phyloP scores from a whole-genome alignment of 2,888 invertebrate genomes.

The Folsomia manolachei region DNA sequence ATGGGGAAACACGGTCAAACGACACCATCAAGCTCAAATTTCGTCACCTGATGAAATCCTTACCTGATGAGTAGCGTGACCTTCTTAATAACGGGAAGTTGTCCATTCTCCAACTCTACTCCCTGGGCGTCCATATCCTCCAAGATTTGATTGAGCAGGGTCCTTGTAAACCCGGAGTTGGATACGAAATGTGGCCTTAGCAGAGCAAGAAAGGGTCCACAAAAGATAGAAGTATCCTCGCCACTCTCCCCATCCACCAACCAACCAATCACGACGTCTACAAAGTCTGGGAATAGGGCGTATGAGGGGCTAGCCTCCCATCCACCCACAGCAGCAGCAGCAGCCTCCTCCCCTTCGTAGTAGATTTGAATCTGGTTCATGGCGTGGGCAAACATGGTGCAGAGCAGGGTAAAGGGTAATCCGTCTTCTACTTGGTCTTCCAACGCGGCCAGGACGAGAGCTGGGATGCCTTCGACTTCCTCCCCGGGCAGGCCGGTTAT shows the following conservation, averaged over 20 bases:
- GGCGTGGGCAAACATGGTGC: neutral
- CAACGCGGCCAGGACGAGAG: neutral
- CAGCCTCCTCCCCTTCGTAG: no score
- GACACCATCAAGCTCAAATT: neutral
- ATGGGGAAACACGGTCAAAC: neutral
- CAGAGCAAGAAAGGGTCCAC: slow-evolving; percentile 35
- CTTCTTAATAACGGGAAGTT: slow-evolving; percentile 24
- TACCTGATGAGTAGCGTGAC: slow-evolving; percentile 32
- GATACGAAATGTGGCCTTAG: slow-evolving; percentile 33
- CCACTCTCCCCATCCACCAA: slow-evolving; percentile 37
- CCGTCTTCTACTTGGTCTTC: neutral
- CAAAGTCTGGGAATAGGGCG: no score
- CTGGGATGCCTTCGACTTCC: neutral
- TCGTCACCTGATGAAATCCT: neutral
- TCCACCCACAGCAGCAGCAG: no score
- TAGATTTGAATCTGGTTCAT: neutral
- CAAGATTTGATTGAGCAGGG: slow-evolving; percentile 32
- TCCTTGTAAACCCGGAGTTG: slow-evolving; percentile 31
- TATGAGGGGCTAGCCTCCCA: no score
- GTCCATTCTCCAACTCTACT: slow-evolving; percentile 14
- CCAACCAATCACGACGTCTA: slow-evolving; percentile 49
- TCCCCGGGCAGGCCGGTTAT: neutral
- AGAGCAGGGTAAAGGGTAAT: neutral
- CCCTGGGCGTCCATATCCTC: slow-evolving; percentile 32
- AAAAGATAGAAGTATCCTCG: slow-evolving; percentile 31